Percentiles rank a stretch among this genome's conserved stretches.
phyloP scores from a whole-genome alignment of 2,113 vertebrate genomes.

The Hucho hucho region DNA sequence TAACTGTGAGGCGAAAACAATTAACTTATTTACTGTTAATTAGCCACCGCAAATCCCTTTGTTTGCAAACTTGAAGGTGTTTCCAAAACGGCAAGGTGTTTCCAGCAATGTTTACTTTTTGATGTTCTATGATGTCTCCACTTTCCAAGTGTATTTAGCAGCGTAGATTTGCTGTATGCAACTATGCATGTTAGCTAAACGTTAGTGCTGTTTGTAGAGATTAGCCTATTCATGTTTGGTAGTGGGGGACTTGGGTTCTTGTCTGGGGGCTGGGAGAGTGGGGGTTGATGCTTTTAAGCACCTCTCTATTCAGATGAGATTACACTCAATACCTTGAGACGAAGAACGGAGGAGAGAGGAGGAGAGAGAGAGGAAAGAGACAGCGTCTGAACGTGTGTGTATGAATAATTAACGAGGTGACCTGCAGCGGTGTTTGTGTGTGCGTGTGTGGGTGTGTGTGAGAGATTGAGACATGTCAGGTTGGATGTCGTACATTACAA shows the following conservation, averaged over 20 bases:
- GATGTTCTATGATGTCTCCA: too few relatives aligned
- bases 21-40: too few relatives aligned
- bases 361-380: conserved; percentile 42
- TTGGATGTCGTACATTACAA: conserved; percentile 56
- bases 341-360: conserved; percentile 42
- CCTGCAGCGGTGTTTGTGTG: conserved; percentile 4
- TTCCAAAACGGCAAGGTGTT: too few relatives aligned
- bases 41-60: too few relatives aligned
- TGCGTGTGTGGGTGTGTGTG: conserved; percentile 8
- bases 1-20: too few relatives aligned
- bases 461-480: conserved; percentile 52
- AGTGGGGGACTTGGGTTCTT: neutral
- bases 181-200: too few relatives aligned
- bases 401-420: conserved; percentile 67
- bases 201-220: too few relatives aligned
- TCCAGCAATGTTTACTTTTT: too few relatives aligned
- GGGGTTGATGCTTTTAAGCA: neutral
- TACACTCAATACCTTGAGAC: conserved; percentile 18
- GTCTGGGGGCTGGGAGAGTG: neutral
- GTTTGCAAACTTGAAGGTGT: too few relatives aligned
- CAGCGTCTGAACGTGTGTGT: conserved; percentile 48
- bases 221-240: too few relatives aligned
- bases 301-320: conserved; percentile 29
- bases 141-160: too few relatives aligned
- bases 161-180: too few relatives aligned